Base-by-base conservation (phyloP, 2,888 invertebrate genomes). In the Lamellibrachia satsuma region DNA sequence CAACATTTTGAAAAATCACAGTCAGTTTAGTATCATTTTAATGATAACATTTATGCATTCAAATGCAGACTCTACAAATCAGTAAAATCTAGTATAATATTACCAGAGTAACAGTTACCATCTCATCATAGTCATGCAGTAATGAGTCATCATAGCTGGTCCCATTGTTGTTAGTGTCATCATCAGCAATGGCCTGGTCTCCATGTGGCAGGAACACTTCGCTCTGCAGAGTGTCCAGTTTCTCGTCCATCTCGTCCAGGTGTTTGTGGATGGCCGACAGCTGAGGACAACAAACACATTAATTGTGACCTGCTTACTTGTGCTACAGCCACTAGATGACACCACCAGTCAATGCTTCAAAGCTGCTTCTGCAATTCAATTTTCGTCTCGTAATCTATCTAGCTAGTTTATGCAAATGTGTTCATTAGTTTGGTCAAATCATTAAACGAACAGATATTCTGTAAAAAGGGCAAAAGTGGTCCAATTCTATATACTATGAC, bases 231-330 rank as follows among this genome's bases (percentile, higher is more conserved):
- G 94, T 94, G 92, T 94, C 94, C 57, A 96, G 94, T 92, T 95
- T 94, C 57, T 93, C 93, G 93, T 96, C 95, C 95, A 95, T 95
- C 75, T 95, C 95, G 51, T 95, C 95, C 92, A 96, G 94, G 90
- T 95, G 94, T 90, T 94, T 93, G 92, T 95, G 94, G 60, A 95
- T 94, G 51, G 92, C 55, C 15, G 92, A 92, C 91, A 93, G 57
- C 93, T 93, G 92, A 51, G 51, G 27, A 57, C 22, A 92, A 92
- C 51, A 52, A 91, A 52, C 75, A 75, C 75, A 39, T 39, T 39
- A 39, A 39, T 39, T 39, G 39, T 39, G 39, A 39, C 39, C 39
- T 15, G 15, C 75, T 75, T 75, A 75, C 75, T 15, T 57, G 22
- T 75, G 39, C 75, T 75, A 75, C 75, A 75, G 75, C 75, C 75